Evolutionary conservation across 92 coral and sea anemone species (phyloP), one percentile per base, ranked within the genome.

Genomic region (Epizoanthus ramosus): DNA sequence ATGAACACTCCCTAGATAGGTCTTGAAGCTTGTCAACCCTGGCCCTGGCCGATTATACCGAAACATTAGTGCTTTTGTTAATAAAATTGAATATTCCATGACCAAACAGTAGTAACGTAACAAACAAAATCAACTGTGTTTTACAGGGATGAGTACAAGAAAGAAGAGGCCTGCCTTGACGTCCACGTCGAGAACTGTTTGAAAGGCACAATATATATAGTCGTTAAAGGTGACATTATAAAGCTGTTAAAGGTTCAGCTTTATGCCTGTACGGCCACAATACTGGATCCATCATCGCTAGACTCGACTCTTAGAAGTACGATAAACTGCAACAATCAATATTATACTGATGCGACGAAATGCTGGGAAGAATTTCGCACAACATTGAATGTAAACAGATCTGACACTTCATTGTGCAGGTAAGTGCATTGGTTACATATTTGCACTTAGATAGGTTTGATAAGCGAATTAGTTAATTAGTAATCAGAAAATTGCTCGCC

Each of bases 331-430:
- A 43, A 70, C 53, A 17, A 70, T 22, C 54, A 70, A 18, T 70
- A 33, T 23, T 70, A 18, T 23, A 17, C 57, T 18, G 52, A 70
- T 17, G 57, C 74, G 0, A 2, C 74, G 6, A 15, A 19, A 18
- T 70, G 74, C 52, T 70, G 74, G 74, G 45, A 37, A 17, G 74
- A 41, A 37, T 70, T 70, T n/a, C 39, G 74, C 5, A 31, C 56
- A 37, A 17, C 74, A 6, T 8, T 70, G 4, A 37, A 3, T 19
- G 24, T 28, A 37, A 70, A 70, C 52, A 17, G 74, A 5, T 15
- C 74, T 5, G 56, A 70, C 24, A 15, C 56, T 1, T 70, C 56
- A 16, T 25, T 70, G 24, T 70, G 74, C 56, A 41, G 74, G 74
- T 70, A 33, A 37, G 57, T 47, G 12, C 13, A 8, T n/a, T n/a